Evolutionary conservation across 2,888 invertebrate genomes (phyloP).

Genomic region (Pristionchus arcanus): DNA sequence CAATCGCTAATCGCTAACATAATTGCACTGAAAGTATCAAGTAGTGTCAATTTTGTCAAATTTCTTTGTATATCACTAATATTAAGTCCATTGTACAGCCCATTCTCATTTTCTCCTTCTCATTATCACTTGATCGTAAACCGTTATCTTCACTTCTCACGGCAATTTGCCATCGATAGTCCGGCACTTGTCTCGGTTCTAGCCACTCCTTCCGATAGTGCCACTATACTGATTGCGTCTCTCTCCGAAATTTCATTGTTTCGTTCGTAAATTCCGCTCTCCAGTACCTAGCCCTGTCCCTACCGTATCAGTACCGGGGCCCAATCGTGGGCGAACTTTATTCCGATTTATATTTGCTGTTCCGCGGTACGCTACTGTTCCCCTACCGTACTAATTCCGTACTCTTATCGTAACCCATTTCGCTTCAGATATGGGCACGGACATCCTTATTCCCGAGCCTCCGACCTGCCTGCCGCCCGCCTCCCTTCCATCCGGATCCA

Average conservation of each 20-base stretch:
- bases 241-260: not conserved
- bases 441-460: constrained; percentile 23
- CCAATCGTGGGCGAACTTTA: not conserved
- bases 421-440: constrained; percentile 26
- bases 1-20: not conserved
- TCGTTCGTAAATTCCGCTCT: not conserved
- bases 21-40: not conserved
- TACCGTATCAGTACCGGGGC: not conserved
- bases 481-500: not conserved
- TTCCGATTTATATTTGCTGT: not conserved
- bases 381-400: not conserved
- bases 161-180: not conserved
- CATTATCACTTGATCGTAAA: not conserved
- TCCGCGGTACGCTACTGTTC: not conserved
- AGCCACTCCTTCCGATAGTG: not conserved
- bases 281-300: no score
- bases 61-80: not conserved
- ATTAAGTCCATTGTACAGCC: not conserved
- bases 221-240: not conserved
- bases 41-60: not conserved
- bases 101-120: constrained; percentile 28
- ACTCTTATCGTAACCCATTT: not conserved
- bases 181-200: no score
- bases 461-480: not conserved
- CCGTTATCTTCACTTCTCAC: not conserved